These are phyloP conservation scores for Poecilobothrus nobilitatus DNA, from an alignment of 2,888 invertebrate genomes.

Conservation along the genomic window DNA sequence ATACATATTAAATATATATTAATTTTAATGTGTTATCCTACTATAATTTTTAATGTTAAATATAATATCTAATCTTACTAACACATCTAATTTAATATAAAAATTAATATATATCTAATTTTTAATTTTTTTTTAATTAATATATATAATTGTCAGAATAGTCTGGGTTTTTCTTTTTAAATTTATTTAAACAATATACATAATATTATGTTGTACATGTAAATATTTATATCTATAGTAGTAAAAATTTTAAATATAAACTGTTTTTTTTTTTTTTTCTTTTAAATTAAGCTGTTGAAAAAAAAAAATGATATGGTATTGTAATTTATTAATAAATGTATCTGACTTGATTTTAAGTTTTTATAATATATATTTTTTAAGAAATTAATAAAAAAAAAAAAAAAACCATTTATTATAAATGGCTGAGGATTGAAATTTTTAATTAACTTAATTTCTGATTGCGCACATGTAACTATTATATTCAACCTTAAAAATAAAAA, in stretches of 20 bases:
- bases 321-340: background rate
- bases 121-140: too few relatives aligned
- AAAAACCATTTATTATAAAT: background rate
- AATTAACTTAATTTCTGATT: slow-evolving; percentile 5
- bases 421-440: background rate
- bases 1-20: too few relatives aligned
- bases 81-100: too few relatives aligned
- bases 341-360: background rate
- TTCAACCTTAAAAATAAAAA: background rate
- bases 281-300: background rate
- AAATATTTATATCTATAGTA: background rate
- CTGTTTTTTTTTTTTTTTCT: background rate
- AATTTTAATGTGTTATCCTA: too few relatives aligned
- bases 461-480: slow-evolving; percentile 3
- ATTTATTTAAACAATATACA: background rate
- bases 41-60: too few relatives aligned
- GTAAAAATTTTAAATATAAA: background rate
- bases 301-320: background rate
- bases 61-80: too few relatives aligned
- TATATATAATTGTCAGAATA: background rate
- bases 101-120: too few relatives aligned
- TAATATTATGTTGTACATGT: background rate
- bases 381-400: background rate
- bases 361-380: too few relatives aligned
- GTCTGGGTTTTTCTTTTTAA: background rate